Evolutionary conservation across 2,113 vertebrate species (phyloP).

Genomic region (Brachyistius frenatus): DNA sequence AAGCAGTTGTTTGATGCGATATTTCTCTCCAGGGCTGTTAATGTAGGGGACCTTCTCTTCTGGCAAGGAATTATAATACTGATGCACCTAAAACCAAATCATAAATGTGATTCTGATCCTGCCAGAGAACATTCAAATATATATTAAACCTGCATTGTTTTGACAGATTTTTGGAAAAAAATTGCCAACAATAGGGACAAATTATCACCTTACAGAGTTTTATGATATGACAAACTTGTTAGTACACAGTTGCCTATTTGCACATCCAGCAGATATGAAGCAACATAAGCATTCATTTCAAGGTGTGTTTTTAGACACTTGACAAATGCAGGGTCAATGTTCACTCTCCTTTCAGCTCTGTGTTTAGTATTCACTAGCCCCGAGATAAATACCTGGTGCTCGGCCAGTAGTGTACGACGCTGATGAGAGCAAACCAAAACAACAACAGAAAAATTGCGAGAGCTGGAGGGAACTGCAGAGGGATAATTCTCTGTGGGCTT

Average conservation of each 20-base stretch:
- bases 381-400: neutral
- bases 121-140: neutral
- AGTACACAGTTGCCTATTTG: too few relatives aligned
- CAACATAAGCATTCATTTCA: too few relatives aligned
- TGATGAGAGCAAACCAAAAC: neutral
- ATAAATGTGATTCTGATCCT: neutral
- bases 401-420: neutral
- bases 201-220: too few relatives aligned
- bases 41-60: slow-evolving; percentile 98
- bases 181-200: too few relatives aligned
- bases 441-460: neutral
- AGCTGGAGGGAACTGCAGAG: neutral
- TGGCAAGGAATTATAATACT: slow-evolving; percentile 97
- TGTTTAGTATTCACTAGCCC: neutral
- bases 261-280: too few relatives aligned
- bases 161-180: neutral
- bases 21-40: slow-evolving; percentile 97
- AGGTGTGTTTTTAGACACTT: too few relatives aligned
- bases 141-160: neutral
- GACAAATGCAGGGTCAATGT: too few relatives aligned
- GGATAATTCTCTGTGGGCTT: neutral
- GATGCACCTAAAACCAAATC: slow-evolving; percentile 90
- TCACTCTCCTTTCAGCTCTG: too few relatives aligned
- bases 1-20: slow-evolving; percentile 95
- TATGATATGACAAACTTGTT: too few relatives aligned